phyloP scores from a whole-genome alignment of 2,113 vertebrate species.

The Okapia johnstoni region DNA sequence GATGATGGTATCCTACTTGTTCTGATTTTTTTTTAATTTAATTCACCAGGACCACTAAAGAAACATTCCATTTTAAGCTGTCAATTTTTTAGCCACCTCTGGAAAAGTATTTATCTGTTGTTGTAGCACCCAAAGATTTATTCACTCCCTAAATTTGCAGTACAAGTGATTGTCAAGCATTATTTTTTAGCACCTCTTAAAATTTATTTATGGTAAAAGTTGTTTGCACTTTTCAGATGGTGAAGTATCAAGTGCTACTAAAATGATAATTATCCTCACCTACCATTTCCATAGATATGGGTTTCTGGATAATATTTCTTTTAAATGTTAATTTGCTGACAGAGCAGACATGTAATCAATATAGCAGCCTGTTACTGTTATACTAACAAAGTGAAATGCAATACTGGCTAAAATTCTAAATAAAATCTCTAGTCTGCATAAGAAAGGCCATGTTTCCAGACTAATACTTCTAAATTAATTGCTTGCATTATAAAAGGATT shows the following conservation, averaged over 20 bases:
- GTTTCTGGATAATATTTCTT: constrained; percentile 10
- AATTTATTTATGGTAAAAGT: not conserved
- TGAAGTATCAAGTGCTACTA: not conserved
- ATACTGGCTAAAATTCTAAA: not conserved
- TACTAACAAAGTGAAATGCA: not conserved
- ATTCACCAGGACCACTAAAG: not conserved
- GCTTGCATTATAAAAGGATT: not conserved
- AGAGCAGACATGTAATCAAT: not conserved
- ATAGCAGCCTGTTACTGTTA: not conserved
- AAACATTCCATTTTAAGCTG: not conserved
- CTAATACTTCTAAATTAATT: not conserved
- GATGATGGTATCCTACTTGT: not conserved
- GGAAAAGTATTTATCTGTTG: not conserved
- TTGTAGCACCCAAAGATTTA: not conserved
- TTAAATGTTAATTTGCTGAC: constrained; percentile 25
- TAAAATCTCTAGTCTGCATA: not conserved
- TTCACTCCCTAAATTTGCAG: not conserved
- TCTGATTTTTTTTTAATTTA: not conserved
- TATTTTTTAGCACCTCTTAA: not conserved
- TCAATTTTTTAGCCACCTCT: not conserved
- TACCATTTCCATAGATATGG: constrained; percentile 20
- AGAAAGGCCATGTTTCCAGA: not conserved
- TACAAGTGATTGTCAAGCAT: not conserved
- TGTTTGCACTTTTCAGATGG: constrained; percentile 9
- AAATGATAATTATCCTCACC: constrained; percentile 16